Evolutionary conservation across 2,113 vertebrate species (phyloP).

Genomic region (Amphiprion percula): DNA sequence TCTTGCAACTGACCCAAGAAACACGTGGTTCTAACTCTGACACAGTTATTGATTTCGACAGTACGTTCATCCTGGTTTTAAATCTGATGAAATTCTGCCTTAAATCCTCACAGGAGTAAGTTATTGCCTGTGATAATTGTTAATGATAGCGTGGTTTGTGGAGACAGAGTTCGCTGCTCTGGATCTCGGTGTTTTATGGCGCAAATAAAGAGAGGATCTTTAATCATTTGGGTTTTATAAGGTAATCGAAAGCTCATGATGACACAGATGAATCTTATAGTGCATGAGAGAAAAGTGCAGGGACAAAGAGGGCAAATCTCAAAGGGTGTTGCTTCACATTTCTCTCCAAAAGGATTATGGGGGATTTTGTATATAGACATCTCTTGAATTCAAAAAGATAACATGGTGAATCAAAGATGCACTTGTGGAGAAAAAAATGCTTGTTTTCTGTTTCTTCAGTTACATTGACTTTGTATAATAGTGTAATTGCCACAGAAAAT

Average conservation of each 20-base stretch:
- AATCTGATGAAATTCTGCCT: constrained; percentile 28
- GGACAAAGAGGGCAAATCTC: constrained; percentile 69
- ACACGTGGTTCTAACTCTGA: constrained; percentile 8
- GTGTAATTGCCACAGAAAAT: background rate
- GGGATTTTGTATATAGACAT: constrained; percentile 63
- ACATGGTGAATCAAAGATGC: constrained; percentile 47
- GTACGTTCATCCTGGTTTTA: constrained; percentile 22
- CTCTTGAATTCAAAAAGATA: constrained; percentile 58
- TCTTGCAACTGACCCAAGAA: constrained; percentile 29
- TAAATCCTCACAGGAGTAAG: constrained; percentile 43
- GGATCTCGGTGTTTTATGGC: constrained; percentile 47
- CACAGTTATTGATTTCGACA: constrained; percentile 32
- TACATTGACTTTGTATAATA: constrained; percentile 2
- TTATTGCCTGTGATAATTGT: constrained; percentile 46
- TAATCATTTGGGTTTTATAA: constrained; percentile 44
- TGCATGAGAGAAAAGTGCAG: constrained; percentile 43
- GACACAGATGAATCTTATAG: constrained; percentile 52
- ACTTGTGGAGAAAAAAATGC: background rate
- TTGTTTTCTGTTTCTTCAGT: constrained; percentile 7
- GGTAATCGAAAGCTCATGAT: constrained; percentile 54
- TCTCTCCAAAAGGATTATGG: constrained; percentile 74
- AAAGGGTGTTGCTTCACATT: constrained; percentile 67
- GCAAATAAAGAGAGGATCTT: constrained; percentile 31
- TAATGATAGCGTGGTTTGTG: constrained; percentile 34
- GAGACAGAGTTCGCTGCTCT: constrained; percentile 16